Percentiles rank a stretch among this genome's conserved stretches.
phyloP scores from a whole-genome alignment of 2,113 vertebrate species.

The Oenanthe oenanthe region DNA sequence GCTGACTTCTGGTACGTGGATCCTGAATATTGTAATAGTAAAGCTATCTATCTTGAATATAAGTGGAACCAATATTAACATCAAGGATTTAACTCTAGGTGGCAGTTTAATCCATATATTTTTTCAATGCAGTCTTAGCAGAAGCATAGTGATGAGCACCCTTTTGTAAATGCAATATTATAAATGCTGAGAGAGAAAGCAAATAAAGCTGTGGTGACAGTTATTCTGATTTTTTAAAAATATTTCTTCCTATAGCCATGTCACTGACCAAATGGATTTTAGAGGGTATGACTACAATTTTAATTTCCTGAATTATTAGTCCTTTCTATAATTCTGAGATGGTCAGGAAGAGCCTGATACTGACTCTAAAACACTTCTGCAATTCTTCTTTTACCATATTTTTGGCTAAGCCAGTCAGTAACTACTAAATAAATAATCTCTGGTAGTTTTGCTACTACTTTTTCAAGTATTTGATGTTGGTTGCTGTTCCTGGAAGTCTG shows the following conservation, averaged over 20 bases:
- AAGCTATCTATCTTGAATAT: not conserved
- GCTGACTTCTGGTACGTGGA: not conserved
- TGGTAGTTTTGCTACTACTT: not conserved
- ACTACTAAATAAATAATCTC: not conserved
- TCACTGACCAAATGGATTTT: not conserved
- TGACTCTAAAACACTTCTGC: not conserved
- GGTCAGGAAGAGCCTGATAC: not conserved
- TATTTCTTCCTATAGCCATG: not conserved
- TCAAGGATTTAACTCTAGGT: conserved; percentile 76
- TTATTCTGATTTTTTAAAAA: not conserved
- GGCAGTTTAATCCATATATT: conserved; percentile 77
- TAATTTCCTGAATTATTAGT: not conserved
- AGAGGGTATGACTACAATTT: not conserved
- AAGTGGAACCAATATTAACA: not conserved
- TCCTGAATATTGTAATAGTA: not conserved
- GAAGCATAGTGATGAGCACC: not conserved
- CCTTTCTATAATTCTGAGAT: not conserved
- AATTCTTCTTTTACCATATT: not conserved
- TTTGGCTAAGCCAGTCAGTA: not conserved
- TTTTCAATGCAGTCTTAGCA: not conserved
- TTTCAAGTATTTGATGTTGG: not conserved
- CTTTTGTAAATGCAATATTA: not conserved
- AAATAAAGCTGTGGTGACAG: not conserved
- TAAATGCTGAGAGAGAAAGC: not conserved
- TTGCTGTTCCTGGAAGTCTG: not conserved